Evolutionary conservation across 2,888 invertebrate genomes (phyloP), one percentile per base, ranked within the genome.

Genomic region (Clunio marinus): DNA sequence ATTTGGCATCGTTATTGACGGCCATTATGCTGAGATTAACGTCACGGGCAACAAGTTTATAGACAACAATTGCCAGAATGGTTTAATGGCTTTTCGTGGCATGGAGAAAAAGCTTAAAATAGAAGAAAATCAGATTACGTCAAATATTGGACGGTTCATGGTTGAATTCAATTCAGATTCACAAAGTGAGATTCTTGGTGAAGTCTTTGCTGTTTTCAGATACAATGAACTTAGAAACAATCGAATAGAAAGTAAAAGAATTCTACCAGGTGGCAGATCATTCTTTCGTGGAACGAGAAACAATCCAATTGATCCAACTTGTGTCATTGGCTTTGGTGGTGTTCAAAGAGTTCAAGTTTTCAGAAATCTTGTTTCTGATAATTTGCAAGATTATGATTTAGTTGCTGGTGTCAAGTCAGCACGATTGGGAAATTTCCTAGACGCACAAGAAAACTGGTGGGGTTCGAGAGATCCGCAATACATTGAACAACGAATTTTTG

Each of bases 361-460:
- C 72, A 83, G 92, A 72, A 99, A 99, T 80, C 80, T 96, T 1
- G 89, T 99, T 71, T 86, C 88, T 1, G 85, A 88, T 35, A 96
- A 96, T 78, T 81, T 83, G 22, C 80, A 93, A 74, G 88, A 93
- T 73, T 99, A 95, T 75, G 94, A 96, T 74, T 78, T 99, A 20
- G 81, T 99, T 2, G 96, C 97, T 60, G 99, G 97, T 0, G 88
- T 92, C 2, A 84, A 85, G 75, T 94, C 96, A 0, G 93, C 96
- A 0, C 89, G 89, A 72, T 83, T 96, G 1, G 87, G 92, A 71
- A 96, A 93, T 74, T 84, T 84, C 51, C 82, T 99, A 68, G 91
- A 97, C 75, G 95, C 93, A 0, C 84, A 84, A 8, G 90, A 93
- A 77, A 99, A 99, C 77, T 99, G 94, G 92, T 99, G 98, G 98